Evolutionary conservation across 1,140 invertebrate genomes (phyloP).

Genomic region (Lordiphosa stackelbergi): DNA sequence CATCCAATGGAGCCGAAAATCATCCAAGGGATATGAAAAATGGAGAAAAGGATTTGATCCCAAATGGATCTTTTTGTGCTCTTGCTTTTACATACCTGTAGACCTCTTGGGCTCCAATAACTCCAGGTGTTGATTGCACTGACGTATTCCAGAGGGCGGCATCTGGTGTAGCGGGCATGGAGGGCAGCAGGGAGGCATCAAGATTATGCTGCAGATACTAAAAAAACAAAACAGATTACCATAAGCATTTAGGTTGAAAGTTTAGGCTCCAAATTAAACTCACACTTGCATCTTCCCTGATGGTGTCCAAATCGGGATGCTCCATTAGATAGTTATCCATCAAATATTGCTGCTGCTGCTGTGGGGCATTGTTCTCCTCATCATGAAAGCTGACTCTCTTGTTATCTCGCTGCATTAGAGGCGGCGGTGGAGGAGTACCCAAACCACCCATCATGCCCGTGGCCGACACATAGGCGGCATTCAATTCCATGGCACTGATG

Average conservation of each 20-base stretch:
- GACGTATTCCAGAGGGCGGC: constrained; percentile 78
- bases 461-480: constrained; percentile 63
- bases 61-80: no score
- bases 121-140: constrained; percentile 87
- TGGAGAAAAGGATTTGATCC: no score
- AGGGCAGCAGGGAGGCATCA: constrained; percentile 66
- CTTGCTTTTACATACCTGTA: constrained; percentile 84
- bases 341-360: constrained; percentile 45
- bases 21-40: no score
- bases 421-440: constrained; percentile 38
- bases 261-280: constrained; percentile 67
- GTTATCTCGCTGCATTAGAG: constrained; percentile 65
- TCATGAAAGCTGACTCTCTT: constrained; percentile 87
- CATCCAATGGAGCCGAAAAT: no score
- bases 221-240: neutral
- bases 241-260: neutral
- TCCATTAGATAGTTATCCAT: constrained; percentile 49
- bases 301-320: constrained; percentile 79
- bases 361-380: constrained; percentile 79
- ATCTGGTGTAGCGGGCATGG: constrained; percentile 82
- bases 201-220: constrained; percentile 56
- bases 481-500: constrained; percentile 64
- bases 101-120: constrained; percentile 95
- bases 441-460: constrained; percentile 47
- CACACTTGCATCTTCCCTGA: constrained; percentile 89